Percentiles rank a stretch among this genome's conserved stretches.
Evolutionary conservation across 2,888 invertebrate genomes (phyloP).

Genomic region (Laspeyria flexula): DNA sequence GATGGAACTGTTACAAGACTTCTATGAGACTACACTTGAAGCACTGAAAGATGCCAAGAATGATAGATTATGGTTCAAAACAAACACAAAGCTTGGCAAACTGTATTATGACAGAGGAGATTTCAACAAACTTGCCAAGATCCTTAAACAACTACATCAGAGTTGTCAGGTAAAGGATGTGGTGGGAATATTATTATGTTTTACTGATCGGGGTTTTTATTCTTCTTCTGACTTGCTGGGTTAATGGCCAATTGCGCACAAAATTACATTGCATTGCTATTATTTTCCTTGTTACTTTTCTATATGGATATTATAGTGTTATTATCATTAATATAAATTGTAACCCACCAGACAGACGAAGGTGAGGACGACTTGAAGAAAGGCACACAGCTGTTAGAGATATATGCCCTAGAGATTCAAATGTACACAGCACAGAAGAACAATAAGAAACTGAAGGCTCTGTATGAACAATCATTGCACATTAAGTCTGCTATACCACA

Average conservation of each 20-base stretch:
- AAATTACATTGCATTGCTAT: no score
- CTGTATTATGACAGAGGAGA: slow-evolving; percentile 98
- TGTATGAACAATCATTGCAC: slow-evolving; percentile 99
- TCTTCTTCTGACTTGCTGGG: not conserved
- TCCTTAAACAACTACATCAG: slow-evolving; percentile 98
- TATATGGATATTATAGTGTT: no score
- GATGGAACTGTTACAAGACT: slow-evolving; percentile 99
- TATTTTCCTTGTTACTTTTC: no score
- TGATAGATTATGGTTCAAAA: slow-evolving; percentile 99
- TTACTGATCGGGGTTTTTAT: no score
- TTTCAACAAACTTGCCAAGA: slow-evolving; percentile 97
- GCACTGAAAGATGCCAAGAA: slow-evolving; percentile 99
- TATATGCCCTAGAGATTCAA: slow-evolving; percentile 99
- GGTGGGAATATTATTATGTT: no score
- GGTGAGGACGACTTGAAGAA: slow-evolving; percentile 99
- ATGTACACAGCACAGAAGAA: slow-evolving; percentile 99
- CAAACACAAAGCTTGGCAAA: slow-evolving; percentile 99
- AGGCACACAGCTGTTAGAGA: slow-evolving; percentile 98
- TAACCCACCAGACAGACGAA: slow-evolving; percentile 92
- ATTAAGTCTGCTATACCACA: slow-evolving; percentile 99
- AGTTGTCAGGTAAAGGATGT: slow-evolving; percentile 98
- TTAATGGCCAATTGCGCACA: not conserved
- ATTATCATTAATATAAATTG: no score
- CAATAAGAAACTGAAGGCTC: slow-evolving; percentile 97
- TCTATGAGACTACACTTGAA: slow-evolving; percentile 98